Conservation (phyloP, 2,113 vertebrate genomes). For the Nothobranchius kuhntae region DNA sequence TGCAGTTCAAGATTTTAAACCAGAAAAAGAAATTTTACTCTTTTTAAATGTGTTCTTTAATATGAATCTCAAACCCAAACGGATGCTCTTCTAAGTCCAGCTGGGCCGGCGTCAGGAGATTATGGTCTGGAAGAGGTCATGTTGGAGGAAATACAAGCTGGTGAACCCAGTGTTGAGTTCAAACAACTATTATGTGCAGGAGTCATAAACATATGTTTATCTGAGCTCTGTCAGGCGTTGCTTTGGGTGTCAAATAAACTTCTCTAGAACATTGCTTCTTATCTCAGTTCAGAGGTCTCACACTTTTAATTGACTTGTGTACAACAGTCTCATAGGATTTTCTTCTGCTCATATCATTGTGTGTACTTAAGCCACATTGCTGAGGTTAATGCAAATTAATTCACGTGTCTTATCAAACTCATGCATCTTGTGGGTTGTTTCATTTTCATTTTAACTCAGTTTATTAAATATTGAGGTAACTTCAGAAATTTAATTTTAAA, state of each 20-base stretch:
- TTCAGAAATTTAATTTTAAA: no score
- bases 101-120: not conserved
- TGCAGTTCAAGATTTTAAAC: not conserved
- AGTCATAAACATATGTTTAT: conserved; percentile 88
- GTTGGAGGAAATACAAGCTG: conserved; percentile 31
- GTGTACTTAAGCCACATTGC: not conserved
- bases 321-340: conserved; percentile 35
- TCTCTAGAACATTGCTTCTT: conserved; percentile 84
- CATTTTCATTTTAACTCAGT: no score
- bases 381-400: not conserved
- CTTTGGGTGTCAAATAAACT: conserved; percentile 87
- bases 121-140: conserved; percentile 20
- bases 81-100: not conserved
- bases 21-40: not conserved
- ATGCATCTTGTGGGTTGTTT: not conserved
- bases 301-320: conserved; percentile 62
- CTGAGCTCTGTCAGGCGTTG: conserved; percentile 82
- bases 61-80: not conserved
- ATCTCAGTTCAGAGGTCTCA: conserved; percentile 77
- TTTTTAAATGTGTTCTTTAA: not conserved
- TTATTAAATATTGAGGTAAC: no score
- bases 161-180: conserved; percentile 83
- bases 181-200: conserved; percentile 75
- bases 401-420: not conserved
- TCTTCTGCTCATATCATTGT: conserved; percentile 2